Evolutionary conservation across 2,113 vertebrate genomes (phyloP), one percentile per base, ranked within the genome.

Genomic region (Merops nubicus): DNA sequence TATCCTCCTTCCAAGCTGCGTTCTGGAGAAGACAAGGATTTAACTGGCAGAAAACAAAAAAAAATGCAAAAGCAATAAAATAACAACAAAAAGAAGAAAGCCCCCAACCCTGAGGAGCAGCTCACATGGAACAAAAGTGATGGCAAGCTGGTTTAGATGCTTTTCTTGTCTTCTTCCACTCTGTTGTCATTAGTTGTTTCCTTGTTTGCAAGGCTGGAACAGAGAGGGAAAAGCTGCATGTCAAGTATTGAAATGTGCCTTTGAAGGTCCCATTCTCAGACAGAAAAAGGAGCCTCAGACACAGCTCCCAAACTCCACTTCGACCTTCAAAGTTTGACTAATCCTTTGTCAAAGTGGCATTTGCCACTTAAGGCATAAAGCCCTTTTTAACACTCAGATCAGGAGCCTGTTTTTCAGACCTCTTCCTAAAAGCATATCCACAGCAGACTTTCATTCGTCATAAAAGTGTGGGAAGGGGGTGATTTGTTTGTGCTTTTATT

Each of bases 221-320:
- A 70, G 88, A 88, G 64, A 1, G 34, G 26, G 2, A 2, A 89
- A 93, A 91, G 89, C 91, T 89, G 57, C 91, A 8, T 77, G 95
- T 89, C 80, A 89, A 95, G 74, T 73, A 62, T 3, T 92, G 80
- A 95, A 91, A 92, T 80, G 69, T 95, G 86, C 42, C 94, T 96
- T 92, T 96, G 92, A 95, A 94, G 78, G 84, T 83, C 78, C 45
- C 84, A 94, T 89, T 95, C 92, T 89, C 84, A 96, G 88, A 82
- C n/a, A 42, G 94, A 87, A 79, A 97, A 95, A 50, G 31, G n/a
- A 91, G 77, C 48, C 91, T 85, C 91, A 95, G 92, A 87, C 48
- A 91, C 68, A 74, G 73, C 64, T 89, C 67, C 77, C 1, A 2
- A 95, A 93, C 77, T 54, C 42, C 69, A 82, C 36, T 93, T 85